phyloP scores from a whole-genome alignment of 2,113 vertebrate species.

The Colius striatus region DNA sequence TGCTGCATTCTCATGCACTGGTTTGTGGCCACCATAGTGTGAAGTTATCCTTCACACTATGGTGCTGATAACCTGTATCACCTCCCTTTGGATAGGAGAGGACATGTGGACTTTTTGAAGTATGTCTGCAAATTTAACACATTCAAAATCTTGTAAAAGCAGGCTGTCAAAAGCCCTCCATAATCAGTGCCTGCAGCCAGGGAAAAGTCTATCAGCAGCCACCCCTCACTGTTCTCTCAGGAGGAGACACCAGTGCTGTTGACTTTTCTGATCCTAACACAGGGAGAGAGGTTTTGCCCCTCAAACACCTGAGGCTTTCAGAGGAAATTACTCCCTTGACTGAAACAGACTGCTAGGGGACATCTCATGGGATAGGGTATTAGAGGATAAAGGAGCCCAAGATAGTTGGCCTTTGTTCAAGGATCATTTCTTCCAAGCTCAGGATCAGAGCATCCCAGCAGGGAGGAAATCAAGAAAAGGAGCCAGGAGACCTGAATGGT shows the following conservation, averaged over 20 bases:
- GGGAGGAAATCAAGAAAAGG: too few species aligned
- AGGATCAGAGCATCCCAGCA: too few species aligned
- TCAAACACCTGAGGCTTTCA: not conserved
- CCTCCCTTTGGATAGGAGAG: not conserved
- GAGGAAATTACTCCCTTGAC: not conserved
- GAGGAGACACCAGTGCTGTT: not conserved
- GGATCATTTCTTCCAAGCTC: too few species aligned
- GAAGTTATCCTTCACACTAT: not conserved
- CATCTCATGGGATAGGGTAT: too few species aligned
- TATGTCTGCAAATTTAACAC: not conserved
- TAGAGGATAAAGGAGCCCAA: too few species aligned
- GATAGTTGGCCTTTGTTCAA: too few species aligned
- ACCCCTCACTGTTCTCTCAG: not conserved
- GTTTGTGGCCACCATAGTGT: not conserved
- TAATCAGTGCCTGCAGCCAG: not conserved
- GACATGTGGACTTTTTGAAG: not conserved
- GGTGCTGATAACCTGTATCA: not conserved
- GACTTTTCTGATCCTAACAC: not conserved
- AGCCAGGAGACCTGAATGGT: too few species aligned
- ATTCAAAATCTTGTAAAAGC: not conserved
- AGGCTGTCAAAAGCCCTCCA: not conserved
- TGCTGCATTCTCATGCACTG: accelerated
- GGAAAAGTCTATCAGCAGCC: not conserved
- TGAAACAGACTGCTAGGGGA: not conserved
- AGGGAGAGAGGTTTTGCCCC: not conserved